Base-by-base conservation (phyloP, 53 echinoderm and acorn worm species). In the Astropecten irregularis region DNA sequence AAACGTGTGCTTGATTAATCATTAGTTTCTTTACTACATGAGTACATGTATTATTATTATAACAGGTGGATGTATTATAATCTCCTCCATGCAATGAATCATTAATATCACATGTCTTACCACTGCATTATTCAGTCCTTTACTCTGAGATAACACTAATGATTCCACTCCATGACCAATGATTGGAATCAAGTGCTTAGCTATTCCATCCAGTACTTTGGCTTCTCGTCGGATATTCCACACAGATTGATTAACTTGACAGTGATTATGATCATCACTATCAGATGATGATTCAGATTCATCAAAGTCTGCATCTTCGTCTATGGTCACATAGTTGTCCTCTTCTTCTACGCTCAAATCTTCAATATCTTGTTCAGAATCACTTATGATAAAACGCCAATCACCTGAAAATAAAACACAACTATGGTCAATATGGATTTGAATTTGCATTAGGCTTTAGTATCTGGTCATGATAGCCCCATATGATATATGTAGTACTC, bases 301-400 rank as follows among this genome's bases (percentile, higher is more conserved):
- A 46, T 99, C 94, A 53, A 94, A 88, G 61, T 99, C 99, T 5
- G 92, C 92, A 77, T 99, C 99, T 51, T 99, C 99, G 68, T 99
- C 99, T 20, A 93, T 73, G 26, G 83, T 88, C 1, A 86, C 71
- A 35, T 89, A 87, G 16, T 62, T 60, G n/a, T 51, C 66, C 58
- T 85, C 89, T 6, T 69, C 87, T 28, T 68, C 68, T 39, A 61
- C 73, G 18, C 34, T 2, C 15, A 19, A 29, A 52, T 52, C 54
- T 23, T 82, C 50, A 28, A 30, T 11, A 21, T 88, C 89, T 25
- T 81, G 77, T 4, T 90, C 85, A 0, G 53, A 50, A 54, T 87
- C 81, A 8, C 73, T 50, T 18, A 61, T 18, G 44, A 32, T 15
- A 66, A 88, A 97, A 70, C 85, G 69, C 99, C 94, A 97, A 58